These are phyloP conservation scores for Hyaena hyaena DNA, from an alignment of 2,113 vertebrate genomes.

Conservation along the genomic window DNA sequence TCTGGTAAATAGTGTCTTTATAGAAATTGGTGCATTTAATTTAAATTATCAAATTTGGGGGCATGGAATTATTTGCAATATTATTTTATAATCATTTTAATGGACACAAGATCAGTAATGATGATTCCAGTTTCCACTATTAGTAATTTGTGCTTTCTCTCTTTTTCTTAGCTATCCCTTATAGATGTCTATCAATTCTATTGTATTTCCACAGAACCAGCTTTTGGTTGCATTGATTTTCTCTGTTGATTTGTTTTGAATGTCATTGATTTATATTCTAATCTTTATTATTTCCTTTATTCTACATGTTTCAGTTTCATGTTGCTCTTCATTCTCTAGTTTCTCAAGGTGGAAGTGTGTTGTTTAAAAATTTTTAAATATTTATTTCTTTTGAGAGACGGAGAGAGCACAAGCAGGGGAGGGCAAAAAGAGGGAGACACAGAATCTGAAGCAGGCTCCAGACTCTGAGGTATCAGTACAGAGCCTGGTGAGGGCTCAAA, in stretches of 20 bases:
- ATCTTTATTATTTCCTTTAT: not conserved
- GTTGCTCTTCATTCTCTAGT: not conserved
- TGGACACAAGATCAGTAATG: not conserved
- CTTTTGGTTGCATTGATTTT: not conserved
- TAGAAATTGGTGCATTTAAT: not conserved
- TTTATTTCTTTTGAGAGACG: too few relatives aligned
- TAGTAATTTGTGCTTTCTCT: not conserved
- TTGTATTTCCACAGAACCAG: not conserved
- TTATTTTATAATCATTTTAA: not conserved
- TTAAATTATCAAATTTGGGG: not conserved
- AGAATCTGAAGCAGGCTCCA: too few relatives aligned
- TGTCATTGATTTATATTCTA: not conserved
- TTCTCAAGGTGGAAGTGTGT: not conserved
- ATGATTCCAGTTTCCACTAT: not conserved
- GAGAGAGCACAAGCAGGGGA: too few relatives aligned
- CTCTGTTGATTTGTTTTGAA: not conserved
- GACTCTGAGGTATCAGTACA: too few relatives aligned
- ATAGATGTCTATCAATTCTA: not conserved
- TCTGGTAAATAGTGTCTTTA: not conserved
- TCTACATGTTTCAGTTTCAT: not conserved
- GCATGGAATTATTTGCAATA: not conserved
- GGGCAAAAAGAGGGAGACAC: too few relatives aligned
- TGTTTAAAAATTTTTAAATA: not conserved
- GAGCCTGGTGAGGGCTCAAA: too few relatives aligned
- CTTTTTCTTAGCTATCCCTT: not conserved